phyloP scores from a whole-genome alignment of 1,140 invertebrate species.

The Drosophila athabasca region DNA sequence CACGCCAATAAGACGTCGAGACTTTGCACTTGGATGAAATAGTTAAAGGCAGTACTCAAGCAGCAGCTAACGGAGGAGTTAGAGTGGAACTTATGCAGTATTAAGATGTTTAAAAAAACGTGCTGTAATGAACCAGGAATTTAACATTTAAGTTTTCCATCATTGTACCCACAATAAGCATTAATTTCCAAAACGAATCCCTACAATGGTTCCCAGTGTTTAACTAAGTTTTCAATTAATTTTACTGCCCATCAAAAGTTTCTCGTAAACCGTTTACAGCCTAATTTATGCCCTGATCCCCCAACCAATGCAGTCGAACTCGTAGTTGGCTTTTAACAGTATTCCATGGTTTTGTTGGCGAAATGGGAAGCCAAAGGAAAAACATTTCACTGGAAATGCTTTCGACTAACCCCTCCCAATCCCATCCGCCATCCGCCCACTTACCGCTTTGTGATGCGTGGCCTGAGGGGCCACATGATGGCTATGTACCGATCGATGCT shows the following conservation, averaged over 20 bases:
- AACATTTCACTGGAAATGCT: not conserved
- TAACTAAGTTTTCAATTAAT: constrained; percentile 32
- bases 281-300: too few species aligned
- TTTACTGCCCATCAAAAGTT: not conserved
- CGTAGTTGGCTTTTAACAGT: not conserved
- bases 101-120: not conserved
- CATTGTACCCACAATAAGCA: not conserved
- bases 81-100: too few species aligned
- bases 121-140: not conserved
- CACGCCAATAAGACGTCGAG: constrained; percentile 14
- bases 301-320: too few species aligned
- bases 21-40: constrained; percentile 7
- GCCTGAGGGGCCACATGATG: constrained; percentile 93
- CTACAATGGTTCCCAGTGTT: not conserved
- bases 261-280: too few species aligned
- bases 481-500: constrained; percentile 94
- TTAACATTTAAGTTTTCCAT: too few species aligned
- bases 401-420: not conserved
- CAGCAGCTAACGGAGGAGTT: not conserved
- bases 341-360: not conserved
- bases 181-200: too few species aligned
- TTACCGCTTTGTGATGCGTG: constrained; percentile 89
- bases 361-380: not conserved
- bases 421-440: constrained; percentile 66
- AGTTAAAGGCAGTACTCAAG: not conserved